Base-by-base conservation (phyloP, 2,113 vertebrate species). In the Jacana jacana region DNA sequence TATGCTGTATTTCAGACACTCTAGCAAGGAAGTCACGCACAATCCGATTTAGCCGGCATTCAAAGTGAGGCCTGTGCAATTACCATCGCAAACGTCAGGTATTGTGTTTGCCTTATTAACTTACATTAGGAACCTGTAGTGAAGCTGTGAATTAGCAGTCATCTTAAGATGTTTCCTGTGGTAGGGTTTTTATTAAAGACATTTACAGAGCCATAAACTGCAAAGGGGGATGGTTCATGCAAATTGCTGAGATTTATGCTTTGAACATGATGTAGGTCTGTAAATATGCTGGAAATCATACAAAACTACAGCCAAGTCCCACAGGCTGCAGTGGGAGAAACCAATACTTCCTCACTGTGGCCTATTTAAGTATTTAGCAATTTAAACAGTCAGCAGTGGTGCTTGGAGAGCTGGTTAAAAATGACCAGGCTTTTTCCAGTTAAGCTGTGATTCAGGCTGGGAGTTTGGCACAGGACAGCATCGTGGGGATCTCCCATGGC, bases 121-220 rank as follows among this genome's bases (percentile, higher is more conserved):
- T 86, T 88, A 46, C 13, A 31, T 72, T n/a, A 61, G 57, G 77
- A 91, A 86, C 61, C 40, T 46, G 31, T 78, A 90, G 86, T 13
- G 64, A 86, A 90, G 57, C 69, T 95, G 57, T 84, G 81, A 92
- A 96, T 81, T 78, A 81, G 83, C 80, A 91, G 72, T 92, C 6
- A 0, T 86, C 90, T 90, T 57, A 71, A 86, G 76, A 60, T 0
- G 0, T 78, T 93, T 94, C 71, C 80, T 55, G 39, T 81, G 55
- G 35, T 33, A 91, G 12, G 11, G 15, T 37, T 94, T 96, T 95
- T 84, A 88, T 81, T 84, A 83, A 93, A 90, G 76, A 42, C 52
- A 78, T 75, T 90, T 96, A 83, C 58, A 86, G 81, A 83, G 30
- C 65, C 51, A 63, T 89, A 73, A 93, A 88, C 37, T 81, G 76